Conservation (phyloP, 2,888 invertebrate genomes). For the Theodoxus fluviatilis region DNA sequence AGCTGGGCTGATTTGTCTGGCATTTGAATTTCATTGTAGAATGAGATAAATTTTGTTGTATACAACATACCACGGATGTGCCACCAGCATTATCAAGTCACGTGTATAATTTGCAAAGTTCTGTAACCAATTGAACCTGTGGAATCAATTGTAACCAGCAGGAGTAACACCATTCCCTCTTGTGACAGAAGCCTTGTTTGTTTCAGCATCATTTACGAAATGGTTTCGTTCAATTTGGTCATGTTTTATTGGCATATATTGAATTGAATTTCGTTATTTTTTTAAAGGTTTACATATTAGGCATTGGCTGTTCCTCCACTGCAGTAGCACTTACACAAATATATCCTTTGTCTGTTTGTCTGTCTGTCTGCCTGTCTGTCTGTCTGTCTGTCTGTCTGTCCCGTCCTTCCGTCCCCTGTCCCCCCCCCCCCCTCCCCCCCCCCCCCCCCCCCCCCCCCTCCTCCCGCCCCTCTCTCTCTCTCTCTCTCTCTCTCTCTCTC, state of each 20-base stretch:
- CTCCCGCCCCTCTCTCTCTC: slow-evolving; percentile 11
- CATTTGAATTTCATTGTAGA: neutral
- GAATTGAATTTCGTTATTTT: too few relatives aligned
- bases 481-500: slow-evolving; percentile 22
- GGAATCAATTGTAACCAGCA: neutral
- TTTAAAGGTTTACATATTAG: too few relatives aligned
- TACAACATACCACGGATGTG: neutral
- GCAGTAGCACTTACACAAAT: too few relatives aligned
- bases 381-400: slow-evolving; percentile 17
- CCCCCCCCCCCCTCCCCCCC: slow-evolving; percentile 19
- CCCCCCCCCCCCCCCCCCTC: slow-evolving; percentile 14
- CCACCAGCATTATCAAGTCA: neutral
- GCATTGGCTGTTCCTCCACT: too few relatives aligned
- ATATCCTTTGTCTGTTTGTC: neutral
- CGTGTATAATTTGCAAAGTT: neutral
- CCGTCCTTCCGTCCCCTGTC: neutral
- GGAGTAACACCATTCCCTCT: too few relatives aligned
- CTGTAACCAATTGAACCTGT: neutral
- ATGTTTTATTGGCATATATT: too few relatives aligned
- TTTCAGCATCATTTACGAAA: too few relatives aligned
- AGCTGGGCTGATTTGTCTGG: neutral
- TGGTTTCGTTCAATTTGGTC: too few relatives aligned
- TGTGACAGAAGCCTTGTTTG: too few relatives aligned
- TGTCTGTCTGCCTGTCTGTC: slow-evolving; percentile 13
- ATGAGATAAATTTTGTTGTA: neutral